A percentile compares a stretch with the other conserved stretches of the same genome.
Evolutionary conservation across 2,113 vertebrate species (phyloP).

Genomic region (Lepidothrix coronata): DNA sequence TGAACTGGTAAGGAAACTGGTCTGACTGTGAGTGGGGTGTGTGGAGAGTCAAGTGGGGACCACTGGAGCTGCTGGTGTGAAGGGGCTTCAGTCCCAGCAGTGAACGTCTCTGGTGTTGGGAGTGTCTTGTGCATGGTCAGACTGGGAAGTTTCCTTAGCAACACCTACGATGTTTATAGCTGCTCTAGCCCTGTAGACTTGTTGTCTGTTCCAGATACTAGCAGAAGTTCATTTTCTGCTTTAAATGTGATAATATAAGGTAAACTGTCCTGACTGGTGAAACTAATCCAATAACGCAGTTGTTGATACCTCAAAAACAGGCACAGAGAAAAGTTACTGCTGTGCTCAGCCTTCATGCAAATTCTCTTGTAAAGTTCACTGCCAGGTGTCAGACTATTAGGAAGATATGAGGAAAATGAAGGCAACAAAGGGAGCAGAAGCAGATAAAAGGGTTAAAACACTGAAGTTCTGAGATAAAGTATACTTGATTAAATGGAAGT

Average conservation of each 20-base stretch:
- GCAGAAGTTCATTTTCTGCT: not conserved
- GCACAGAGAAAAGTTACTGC: not conserved
- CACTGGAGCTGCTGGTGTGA: not conserved
- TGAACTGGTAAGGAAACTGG: not conserved
- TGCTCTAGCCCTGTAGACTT: not conserved
- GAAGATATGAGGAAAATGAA: not conserved
- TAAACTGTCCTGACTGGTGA: not conserved
- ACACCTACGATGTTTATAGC: accelerated
- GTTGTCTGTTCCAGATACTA: not conserved
- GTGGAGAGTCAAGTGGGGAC: not conserved
- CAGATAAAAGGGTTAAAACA: not conserved
- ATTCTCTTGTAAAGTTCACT: not conserved
- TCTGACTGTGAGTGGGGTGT: not conserved
- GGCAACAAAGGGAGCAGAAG: not conserved
- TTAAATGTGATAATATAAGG: not conserved
- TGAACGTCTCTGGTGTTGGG: not conserved
- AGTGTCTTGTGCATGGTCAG: too few relatives aligned
- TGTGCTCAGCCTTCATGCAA: not conserved
- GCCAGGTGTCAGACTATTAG: not conserved
- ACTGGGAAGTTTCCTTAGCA: not conserved
- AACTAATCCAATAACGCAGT: not conserved
- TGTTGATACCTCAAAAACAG: not conserved
- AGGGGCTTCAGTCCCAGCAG: not conserved
- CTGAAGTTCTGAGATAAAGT: not conserved
- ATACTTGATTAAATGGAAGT: not conserved